Evolutionary conservation across 2,113 vertebrate genomes (phyloP), one percentile per base, ranked within the genome.

Genomic region (Sisor rabdophorus): DNA sequence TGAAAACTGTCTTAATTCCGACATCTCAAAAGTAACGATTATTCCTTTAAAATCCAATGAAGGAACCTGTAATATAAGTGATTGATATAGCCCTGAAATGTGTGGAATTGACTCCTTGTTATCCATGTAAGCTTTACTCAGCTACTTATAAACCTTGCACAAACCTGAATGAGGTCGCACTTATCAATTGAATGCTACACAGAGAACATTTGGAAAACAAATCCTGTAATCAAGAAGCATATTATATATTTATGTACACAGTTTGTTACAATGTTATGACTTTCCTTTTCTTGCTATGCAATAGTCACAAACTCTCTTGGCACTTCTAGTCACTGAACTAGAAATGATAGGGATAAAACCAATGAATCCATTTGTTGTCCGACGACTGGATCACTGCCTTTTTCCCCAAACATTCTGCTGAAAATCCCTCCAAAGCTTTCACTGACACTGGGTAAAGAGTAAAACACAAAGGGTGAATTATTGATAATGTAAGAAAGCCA

Each of bases 21-120:
- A 59, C 47, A 24, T 15, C 28, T 2, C 11, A 12, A 22, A 40
- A n/a, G 26, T 54, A 64, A 54, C 64, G 73, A 28, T 24, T 11
- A 9, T 52, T 32, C 47, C 20, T 60, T 48, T 60, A n/a, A 50
- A 28, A 68, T 68, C 65, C 65, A 68, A 68, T 68, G n/a, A 28
- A 50, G 50, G 40, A 68, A 19, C 1, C 32, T 36, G 32, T 36
- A 36, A 7, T 36, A 7, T 36, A 36, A 36, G 32, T 36, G 32
- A 36, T 36, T 36, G 32, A 36, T 4, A 36, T 3, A 36, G 32
- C 32, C 32, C 32, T 36, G 32, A 36, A 36, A 36, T 36, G 32
- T 36, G 32, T 36, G 32, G 32, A 36, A 59, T 22, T 13, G 15
- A 26, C 64, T 22, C 8, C 19, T 15, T 32, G 30, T 58, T 69